Conservation (phyloP, 1,140 invertebrate species). For the Telenomus remus region DNA sequence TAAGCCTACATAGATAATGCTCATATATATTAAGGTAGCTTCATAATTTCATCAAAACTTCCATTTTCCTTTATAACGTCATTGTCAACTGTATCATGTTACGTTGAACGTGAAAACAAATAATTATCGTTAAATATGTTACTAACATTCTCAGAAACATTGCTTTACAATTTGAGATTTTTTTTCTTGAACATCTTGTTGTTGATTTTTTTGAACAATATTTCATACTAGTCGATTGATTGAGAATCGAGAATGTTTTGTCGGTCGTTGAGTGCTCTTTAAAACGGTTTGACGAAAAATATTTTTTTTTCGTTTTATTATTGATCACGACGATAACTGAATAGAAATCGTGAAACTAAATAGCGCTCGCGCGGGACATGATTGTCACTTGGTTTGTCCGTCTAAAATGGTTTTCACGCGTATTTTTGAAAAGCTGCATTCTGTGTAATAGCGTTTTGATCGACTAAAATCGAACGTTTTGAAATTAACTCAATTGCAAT, state of each 20-base stretch:
- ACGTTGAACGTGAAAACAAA: too few species aligned
- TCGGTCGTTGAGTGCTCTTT: too few species aligned
- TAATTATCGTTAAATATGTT: too few species aligned
- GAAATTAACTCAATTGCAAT: conserved; percentile 1
- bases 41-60: neutral
- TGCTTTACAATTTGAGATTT: too few species aligned
- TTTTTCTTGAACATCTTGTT: too few species aligned
- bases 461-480: conserved; percentile 12
- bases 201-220: too few species aligned
- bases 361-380: conserved; percentile 3
- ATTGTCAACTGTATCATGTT: too few species aligned
- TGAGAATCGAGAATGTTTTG: too few species aligned
- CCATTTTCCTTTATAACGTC: neutral
- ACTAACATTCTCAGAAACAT: too few species aligned
- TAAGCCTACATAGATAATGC: neutral
- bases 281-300: too few species aligned
- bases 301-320: too few species aligned
- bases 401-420: conserved; percentile 26
- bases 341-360: conserved; percentile 15
- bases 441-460: conserved; percentile 20
- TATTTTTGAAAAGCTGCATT: conserved; percentile 12
- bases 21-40: neutral
- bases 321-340: neutral
- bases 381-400: conserved; percentile 10
- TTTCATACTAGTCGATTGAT: too few species aligned